Conservation (phyloP, 2,113 vertebrate species). For the Tympanuchus pallidicinctus region DNA sequence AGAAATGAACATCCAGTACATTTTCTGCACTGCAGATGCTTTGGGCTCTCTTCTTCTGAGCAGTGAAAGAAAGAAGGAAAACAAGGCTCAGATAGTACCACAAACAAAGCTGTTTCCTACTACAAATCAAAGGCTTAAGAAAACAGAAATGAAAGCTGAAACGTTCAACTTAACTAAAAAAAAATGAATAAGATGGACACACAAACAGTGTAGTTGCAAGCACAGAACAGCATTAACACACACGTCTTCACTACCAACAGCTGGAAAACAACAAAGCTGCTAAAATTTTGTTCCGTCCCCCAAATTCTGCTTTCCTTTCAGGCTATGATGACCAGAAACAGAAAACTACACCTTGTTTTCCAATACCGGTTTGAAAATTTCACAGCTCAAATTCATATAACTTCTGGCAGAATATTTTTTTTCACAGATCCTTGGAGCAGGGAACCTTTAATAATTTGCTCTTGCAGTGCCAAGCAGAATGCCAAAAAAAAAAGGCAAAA, state of each 20-base stretch:
- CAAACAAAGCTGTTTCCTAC: not conserved
- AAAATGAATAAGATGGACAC: not conserved
- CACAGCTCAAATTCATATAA: slow-evolving; percentile 17
- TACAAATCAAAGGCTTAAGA: not conserved
- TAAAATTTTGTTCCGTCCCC: not conserved
- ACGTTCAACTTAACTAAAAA: not conserved
- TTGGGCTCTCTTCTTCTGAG: not conserved
- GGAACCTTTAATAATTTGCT: slow-evolving; percentile 27
- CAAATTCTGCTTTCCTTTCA: slow-evolving; percentile 5
- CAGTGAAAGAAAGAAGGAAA: not conserved
- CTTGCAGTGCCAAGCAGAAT: not conserved
- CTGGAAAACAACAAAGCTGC: not conserved
- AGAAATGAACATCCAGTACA: not conserved
- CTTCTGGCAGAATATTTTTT: not conserved
- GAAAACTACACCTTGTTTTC: not conserved
- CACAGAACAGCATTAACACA: not conserved
- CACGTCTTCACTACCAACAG: not conserved
- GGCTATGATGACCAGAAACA: not conserved
- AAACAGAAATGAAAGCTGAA: not conserved
- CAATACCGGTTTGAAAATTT: not conserved
- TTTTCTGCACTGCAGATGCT: not conserved
- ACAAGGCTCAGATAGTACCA: not conserved
- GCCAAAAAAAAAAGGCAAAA: not conserved
- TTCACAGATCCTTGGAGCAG: not conserved
- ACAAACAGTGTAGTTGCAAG: not conserved